Conservation (phyloP, 2,888 invertebrate species). For the Polymixis flavicincta region DNA sequence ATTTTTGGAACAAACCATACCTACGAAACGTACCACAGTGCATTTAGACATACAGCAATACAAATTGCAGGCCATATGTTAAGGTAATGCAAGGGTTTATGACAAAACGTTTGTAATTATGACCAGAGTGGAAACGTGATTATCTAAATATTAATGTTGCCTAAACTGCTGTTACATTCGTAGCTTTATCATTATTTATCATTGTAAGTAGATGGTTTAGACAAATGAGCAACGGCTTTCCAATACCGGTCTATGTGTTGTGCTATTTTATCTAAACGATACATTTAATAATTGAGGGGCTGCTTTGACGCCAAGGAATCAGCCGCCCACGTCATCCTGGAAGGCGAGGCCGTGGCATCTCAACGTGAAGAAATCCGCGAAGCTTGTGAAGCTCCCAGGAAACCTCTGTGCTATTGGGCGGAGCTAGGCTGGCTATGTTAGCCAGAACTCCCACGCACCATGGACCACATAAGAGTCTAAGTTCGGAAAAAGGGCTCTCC, state of each 20-base stretch:
- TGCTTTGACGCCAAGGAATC: no score
- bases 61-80: slow-evolving; percentile 58
- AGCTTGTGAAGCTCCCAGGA: no score
- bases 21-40: slow-evolving; percentile 44
- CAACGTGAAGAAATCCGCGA: no score
- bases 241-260: background rate
- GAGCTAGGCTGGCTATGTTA: no score
- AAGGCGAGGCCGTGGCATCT: no score
- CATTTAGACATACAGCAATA: slow-evolving; percentile 44
- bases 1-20: background rate
- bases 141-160: slow-evolving; percentile 31
- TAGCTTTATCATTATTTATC: slow-evolving; percentile 28
- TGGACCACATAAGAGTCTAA: no score
- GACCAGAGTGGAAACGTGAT: slow-evolving; percentile 43
- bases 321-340: no score
- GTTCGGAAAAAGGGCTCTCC: no score
- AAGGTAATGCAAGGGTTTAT: slow-evolving; percentile 48
- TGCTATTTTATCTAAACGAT: background rate
- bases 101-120: slow-evolving; percentile 60
- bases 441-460: no score
- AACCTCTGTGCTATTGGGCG: no score
- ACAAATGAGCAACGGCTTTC: background rate
- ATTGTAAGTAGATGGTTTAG: slow-evolving; percentile 11
- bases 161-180: slow-evolving; percentile 35
- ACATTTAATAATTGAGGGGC: background rate